Percentiles rank a stretch among this genome's conserved stretches.
phyloP scores from a whole-genome alignment of 92 coral and sea anemone genomes.

The Nematostella vectensis region DNA sequence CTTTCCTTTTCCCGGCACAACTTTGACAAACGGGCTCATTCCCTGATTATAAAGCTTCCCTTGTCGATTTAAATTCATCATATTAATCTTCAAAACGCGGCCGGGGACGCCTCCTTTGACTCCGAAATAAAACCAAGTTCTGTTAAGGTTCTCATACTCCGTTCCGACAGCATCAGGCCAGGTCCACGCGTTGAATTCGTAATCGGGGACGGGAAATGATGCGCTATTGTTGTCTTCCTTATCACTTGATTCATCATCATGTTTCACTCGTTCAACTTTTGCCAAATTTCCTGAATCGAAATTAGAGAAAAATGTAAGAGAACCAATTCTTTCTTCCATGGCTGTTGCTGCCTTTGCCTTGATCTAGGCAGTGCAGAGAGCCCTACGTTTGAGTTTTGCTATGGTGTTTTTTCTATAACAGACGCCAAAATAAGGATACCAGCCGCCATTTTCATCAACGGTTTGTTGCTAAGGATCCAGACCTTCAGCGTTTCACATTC shows the following conservation, averaged over 20 bases:
- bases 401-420: neutral
- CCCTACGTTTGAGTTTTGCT: neutral
- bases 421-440: neutral
- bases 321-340: slow-evolving; percentile 89
- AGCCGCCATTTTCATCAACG: slow-evolving; percentile 2
- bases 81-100: slow-evolving; percentile 63
- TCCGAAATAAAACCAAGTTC: slow-evolving; percentile 98
- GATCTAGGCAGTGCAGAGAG: neutral
- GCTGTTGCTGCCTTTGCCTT: neutral
- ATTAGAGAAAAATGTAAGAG: slow-evolving; percentile 90
- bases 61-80: slow-evolving; percentile 93
- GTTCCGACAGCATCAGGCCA: slow-evolving; percentile 93
- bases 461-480: slow-evolving; percentile 6
- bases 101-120: slow-evolving; percentile 84
- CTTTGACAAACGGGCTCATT: slow-evolving; percentile 85
- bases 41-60: slow-evolving; percentile 91
- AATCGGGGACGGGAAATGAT: slow-evolving; percentile 47
- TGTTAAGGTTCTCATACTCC: slow-evolving; percentile 71
- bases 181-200: slow-evolving; percentile 91
- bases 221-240: slow-evolving; percentile 38
- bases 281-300: slow-evolving; percentile 97
- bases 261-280: slow-evolving; percentile 73
- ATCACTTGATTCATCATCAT: slow-evolving; percentile 38
- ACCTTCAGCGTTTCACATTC: neutral
- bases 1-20: slow-evolving; percentile 62